Evolutionary conservation across 1,140 invertebrate genomes (phyloP).

Genomic region (Drosophila mauritiana): DNA sequence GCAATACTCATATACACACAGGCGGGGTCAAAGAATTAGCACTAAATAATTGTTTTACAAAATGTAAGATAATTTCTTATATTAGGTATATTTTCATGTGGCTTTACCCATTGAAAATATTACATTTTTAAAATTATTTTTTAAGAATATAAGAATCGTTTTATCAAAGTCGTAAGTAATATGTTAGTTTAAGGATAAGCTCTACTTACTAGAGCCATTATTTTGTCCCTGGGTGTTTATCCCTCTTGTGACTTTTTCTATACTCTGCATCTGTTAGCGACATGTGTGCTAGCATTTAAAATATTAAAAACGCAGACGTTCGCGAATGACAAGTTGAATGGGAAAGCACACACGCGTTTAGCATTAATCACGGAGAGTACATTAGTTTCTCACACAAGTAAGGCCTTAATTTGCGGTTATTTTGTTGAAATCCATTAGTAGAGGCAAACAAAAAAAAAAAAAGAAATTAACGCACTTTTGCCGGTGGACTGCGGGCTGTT

Average conservation of each 20-base stretch:
- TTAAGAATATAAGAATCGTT: neutral
- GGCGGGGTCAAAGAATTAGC: neutral
- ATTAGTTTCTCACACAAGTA: slow-evolving; percentile 24
- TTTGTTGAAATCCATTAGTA: slow-evolving; percentile 31
- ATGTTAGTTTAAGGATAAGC: no score
- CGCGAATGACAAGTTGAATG: slow-evolving; percentile 46
- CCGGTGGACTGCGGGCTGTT: slow-evolving; percentile 11
- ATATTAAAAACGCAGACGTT: slow-evolving; percentile 67
- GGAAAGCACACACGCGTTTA: slow-evolving; percentile 11
- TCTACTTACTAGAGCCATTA: neutral
- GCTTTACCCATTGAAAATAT: no score
- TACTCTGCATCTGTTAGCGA: slow-evolving; percentile 20
- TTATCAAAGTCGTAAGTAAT: no score
- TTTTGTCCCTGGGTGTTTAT: slow-evolving; percentile 10
- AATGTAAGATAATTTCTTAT: neutral
- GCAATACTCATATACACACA: slow-evolving; percentile 19
- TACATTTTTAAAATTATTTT: no score
- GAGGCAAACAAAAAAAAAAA: slow-evolving; percentile 8
- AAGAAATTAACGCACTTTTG: slow-evolving; percentile 37
- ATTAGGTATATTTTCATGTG: no score
- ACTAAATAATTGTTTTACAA: neutral
- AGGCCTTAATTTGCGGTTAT: slow-evolving; percentile 47
- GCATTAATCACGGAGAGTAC: slow-evolving; percentile 47
- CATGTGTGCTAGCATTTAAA: slow-evolving; percentile 56
- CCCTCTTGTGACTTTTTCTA: neutral